Percentiles rank a stretch among this genome's conserved stretches.
Conservation (phyloP, 2,113 vertebrate genomes). For the Narcine bancroftii region DNA sequence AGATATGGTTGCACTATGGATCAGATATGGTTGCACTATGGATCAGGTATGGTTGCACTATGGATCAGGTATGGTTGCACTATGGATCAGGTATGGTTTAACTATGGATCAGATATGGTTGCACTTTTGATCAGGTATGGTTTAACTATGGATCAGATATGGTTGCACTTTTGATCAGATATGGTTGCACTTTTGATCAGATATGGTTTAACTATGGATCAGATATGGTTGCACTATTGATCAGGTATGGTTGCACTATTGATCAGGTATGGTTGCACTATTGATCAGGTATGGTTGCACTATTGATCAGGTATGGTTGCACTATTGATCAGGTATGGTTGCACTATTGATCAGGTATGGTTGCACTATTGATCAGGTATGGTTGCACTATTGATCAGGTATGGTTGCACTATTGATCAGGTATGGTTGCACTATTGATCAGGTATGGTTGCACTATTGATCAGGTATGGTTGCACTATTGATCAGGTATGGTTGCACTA, state of each 20-base stretch:
- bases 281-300: background rate
- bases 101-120: no score
- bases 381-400: constrained; percentile 1
- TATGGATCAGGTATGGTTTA: no score
- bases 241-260: background rate
- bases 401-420: constrained; percentile 9
- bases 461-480: background rate
- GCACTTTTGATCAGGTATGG: constrained; percentile 20
- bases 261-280: background rate
- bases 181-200: background rate
- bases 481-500: background rate
- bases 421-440: constrained; percentile 1
- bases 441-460: background rate
- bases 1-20: background rate
- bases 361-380: constrained; percentile 8
- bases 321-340: constrained; percentile 2
- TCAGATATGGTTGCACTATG: background rate
- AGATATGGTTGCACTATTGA: background rate
- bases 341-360: constrained; percentile 7
- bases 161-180: background rate
- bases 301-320: constrained; percentile 5
- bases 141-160: no score
- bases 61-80: background rate
- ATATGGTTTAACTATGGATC: no score
- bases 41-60: background rate